Base-by-base conservation (phyloP, 92 coral and sea anemone species). In the Zoanthus sociatus region DNA sequence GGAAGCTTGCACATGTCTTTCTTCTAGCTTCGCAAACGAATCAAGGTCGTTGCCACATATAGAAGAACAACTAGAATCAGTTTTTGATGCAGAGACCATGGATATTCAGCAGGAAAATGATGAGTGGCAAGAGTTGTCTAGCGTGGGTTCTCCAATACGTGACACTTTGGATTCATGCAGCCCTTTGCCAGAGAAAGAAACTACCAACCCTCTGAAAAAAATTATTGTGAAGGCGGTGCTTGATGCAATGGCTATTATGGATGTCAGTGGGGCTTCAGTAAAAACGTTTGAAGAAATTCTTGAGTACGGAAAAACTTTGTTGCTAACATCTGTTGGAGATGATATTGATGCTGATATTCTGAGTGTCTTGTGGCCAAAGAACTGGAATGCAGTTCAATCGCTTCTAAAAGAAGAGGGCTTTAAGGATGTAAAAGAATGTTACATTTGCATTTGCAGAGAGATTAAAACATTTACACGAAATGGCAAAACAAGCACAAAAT, bases 401-500 rank as follows among this genome's bases (percentile, higher is more conserved):
- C 78, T 75, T 48, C 60, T 75, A 47, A 48, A 47, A 48, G 78
- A 75, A 46, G 77, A 46, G 78, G 61, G 71, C 71, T 67, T 67
- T 67, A 12, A 67, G 71, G 90, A 88, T 48, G 90, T 92, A 69
- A 88, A 90, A 78, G 90, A 88, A 69, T 90, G 78, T 73, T 90
- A 56, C 73, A 88, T 93, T 70, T 93, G 96, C 46, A 73, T 88
- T 9, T 93, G 96, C 63, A 83, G 92, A 72, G 77, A 71, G 45
- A 79, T 42, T 31, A 83, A 90, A 75, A 61, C 82, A 78, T 30
- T 87, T 5, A 85, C 83, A 72, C 46, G 85, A 71, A 78, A 77
- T 81, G 89, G 92, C 48, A 83, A 78, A 60, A 86, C 89, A 66
- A 84, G 54, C 78, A 83, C 30, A 31, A 88, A 77, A 37, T 84